Conservation (phyloP, 1,140 invertebrate genomes). For the Heterodera carotae region DNA sequence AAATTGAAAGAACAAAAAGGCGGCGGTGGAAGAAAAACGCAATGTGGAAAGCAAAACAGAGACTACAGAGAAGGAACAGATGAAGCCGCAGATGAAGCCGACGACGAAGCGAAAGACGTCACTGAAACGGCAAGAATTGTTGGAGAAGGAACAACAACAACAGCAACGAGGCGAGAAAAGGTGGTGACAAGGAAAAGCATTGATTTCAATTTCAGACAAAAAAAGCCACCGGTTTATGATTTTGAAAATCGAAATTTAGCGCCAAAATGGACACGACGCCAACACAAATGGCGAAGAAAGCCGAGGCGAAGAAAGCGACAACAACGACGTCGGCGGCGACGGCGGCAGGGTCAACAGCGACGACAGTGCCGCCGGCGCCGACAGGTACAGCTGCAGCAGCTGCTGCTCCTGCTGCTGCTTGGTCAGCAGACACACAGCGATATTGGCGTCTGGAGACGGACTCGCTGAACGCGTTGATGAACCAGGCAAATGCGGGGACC, state of each 20-base stretch:
- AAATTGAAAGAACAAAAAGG: not conserved
- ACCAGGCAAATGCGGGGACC: constrained; percentile 48
- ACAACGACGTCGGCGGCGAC: not conserved
- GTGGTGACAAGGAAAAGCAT: not conserved
- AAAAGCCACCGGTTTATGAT: not conserved
- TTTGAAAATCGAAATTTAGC: not conserved
- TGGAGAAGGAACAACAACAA: not conserved
- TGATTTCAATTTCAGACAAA: too few relatives aligned
- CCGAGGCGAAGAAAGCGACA: not conserved
- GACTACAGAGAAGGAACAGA: not conserved
- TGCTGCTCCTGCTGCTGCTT: not conserved
- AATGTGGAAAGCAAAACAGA: not conserved
- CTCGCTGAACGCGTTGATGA: constrained; percentile 63
- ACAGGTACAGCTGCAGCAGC: constrained; percentile 6
- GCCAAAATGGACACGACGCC: not conserved
- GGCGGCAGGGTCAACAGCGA: not conserved
- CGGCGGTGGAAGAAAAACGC: not conserved
- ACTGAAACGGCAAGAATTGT: not conserved
- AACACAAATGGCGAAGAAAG: not conserved
- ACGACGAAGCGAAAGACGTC: constrained; percentile 2
- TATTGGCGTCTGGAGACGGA: constrained; percentile 59
- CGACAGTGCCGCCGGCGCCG: constrained; percentile 14
- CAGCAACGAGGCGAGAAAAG: not conserved
- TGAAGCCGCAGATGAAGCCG: not conserved
- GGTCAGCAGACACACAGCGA: constrained; percentile 15